Evolutionary conservation across 2,888 invertebrate species (phyloP), one percentile per base, ranked within the genome.

Genomic region (Dryococelus australis): DNA sequence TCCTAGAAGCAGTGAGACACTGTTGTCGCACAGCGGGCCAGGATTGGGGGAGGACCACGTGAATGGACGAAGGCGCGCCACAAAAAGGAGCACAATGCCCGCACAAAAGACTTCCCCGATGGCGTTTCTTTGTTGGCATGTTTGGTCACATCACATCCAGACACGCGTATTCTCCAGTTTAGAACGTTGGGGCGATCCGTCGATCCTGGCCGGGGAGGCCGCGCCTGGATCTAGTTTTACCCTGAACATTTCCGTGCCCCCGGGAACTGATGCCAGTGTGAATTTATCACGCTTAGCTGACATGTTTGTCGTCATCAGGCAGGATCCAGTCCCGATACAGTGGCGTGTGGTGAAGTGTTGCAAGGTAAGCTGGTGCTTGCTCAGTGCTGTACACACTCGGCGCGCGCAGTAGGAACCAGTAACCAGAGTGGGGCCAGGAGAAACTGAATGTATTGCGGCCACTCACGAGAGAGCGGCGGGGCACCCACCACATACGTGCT

Each of bases 51-150:
- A 20, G 65, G 24, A 65, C 65, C 20, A 0, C 65, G 20, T 65
- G 65, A n/a, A 65, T 65, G 65, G 65, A 9, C 13, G 24, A n/a
- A 65, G 65, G 65, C 65, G 65, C 1, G 65, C 65, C 65, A 65
- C 65, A 65, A 65, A 65, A 65, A 65, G 65, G 65, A 65, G 16
- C 65, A 65, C 65, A 65, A 65, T 65, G 8, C 65, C 65, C 24
- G 20, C 65, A 65, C 65, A 65, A 65, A 65, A 20, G 65, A 8
- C 13, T 65, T 65, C 8, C 65, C n/a, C 65, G 65, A 65, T 65
- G 65, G 65, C 65, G 65, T 65, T 65, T 65, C 65, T 65, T 65
- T 65, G 65, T 65, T 65, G 65, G 65, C 65, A n/a, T 65, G 65
- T 65, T 65, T 65, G 65, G 65, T 65, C 65, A 65, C 65, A 65